Percentiles rank a stretch among this genome's conserved stretches.
Evolutionary conservation across 2,113 vertebrate species (phyloP).

Genomic region (Montifringilla adamsi): DNA sequence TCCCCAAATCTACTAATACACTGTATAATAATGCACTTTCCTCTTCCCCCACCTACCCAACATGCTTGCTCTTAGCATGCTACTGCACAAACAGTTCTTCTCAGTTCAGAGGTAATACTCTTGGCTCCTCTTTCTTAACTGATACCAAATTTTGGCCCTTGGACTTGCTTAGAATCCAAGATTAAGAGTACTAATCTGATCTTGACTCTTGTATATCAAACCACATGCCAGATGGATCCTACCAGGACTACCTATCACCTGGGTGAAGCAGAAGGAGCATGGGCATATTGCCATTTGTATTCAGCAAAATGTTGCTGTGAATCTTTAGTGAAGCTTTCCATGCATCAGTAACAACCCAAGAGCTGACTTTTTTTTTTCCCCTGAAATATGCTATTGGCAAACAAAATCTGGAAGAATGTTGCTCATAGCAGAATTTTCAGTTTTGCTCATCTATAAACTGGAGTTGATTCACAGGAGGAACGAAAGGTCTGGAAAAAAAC

Average conservation of each 20-base stretch:
- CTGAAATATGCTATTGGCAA: not conserved
- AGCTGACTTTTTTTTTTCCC: not conserved
- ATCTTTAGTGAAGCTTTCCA: not conserved
- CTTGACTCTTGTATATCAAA: not conserved
- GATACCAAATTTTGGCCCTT: not conserved
- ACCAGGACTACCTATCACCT: not conserved
- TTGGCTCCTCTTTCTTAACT: not conserved
- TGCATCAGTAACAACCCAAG: not conserved
- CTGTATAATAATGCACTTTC: not conserved
- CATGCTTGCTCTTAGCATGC: not conserved
- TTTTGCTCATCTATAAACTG: not conserved
- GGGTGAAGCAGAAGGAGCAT: not conserved
- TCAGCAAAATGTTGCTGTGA: not conserved
- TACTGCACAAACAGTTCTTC: not conserved
- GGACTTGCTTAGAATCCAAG: not conserved
- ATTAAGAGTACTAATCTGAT: not conserved
- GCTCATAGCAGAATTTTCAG: not conserved
- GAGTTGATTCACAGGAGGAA: not conserved
- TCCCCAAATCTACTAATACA: not conserved
- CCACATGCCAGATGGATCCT: not conserved
- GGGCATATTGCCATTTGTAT: not conserved
- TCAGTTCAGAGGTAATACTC: not conserved
- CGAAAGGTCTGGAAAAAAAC: not conserved
- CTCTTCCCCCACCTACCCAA: not conserved
- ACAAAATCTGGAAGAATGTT: not conserved